Evolutionary conservation across 2,888 invertebrate genomes (phyloP), one percentile per base, ranked within the genome.

Genomic region (Sinohyriopsis cumingii): DNA sequence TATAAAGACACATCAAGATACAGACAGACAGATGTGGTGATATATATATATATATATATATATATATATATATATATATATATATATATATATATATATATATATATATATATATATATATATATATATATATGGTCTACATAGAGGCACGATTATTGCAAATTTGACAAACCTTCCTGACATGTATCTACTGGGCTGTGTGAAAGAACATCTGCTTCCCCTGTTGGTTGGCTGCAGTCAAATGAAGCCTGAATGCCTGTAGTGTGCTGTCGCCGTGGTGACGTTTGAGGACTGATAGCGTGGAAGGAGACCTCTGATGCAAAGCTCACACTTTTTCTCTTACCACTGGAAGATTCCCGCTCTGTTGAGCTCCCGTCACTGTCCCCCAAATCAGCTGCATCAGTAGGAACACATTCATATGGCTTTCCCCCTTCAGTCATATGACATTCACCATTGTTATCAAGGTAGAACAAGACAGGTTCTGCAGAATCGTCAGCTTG

Each of bases 281-380:
- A 81, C 25, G 72, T 62, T 33, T 84, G 80, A 1, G 85, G 86
- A 66, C 84, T 84, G 59, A 81, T 82, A 5, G 88, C 87, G 71
- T 88, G 88, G 78, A 89, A 89, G 24, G 86, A 87, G 53, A 89
- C 87, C 74, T 89, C 86, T 53, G 88, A 87, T 1, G 88, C 87
- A 80, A 89, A 89, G 71, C 88, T 88, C 59, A 89, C 89, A 65
- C 87, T 84, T 76, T 89, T 89, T 18, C 83, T 75, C 59, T 81
- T 83, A 53, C 69, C 75, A 53, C 74, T 75, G 9, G 72, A 65
- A 19, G 73, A 71, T n/a, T 81, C 79, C 19, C 78, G 75, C 9
- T 79, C 80, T 15, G 72, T 74, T 18, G 69, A 71, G 54, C 73
- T 76, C 24, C 20, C 61, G 19, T 79, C 78, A 28, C 76, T 76